These are phyloP conservation scores for Drosophila differens DNA, from an alignment of 2,888 invertebrate species.

Conservation along the genomic window DNA sequence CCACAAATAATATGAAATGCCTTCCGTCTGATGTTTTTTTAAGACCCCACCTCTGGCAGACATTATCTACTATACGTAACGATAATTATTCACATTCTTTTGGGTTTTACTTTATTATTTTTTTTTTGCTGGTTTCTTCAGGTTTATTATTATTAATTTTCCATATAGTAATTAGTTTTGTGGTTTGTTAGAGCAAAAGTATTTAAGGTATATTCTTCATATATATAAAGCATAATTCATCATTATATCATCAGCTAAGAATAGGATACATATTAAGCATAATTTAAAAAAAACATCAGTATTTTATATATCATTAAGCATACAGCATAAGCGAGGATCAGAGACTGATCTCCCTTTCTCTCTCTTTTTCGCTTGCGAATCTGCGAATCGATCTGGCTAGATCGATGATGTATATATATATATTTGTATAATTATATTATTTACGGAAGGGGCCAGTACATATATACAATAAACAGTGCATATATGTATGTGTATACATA, in stretches of 20 bases:
- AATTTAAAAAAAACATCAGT: slow-evolving; percentile 44
- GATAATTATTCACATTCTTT: slow-evolving; percentile 31
- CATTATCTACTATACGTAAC: slow-evolving; percentile 14
- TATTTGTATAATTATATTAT: slow-evolving; percentile 3
- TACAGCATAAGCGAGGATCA: slow-evolving; percentile 13
- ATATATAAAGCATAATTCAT: slow-evolving; percentile 58
- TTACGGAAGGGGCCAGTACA: slow-evolving; percentile 6
- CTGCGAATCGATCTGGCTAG: background rate
- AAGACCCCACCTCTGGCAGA: slow-evolving; percentile 23
- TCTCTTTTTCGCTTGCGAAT: background rate
- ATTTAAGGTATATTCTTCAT: slow-evolving; percentile 30
- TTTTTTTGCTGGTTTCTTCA: slow-evolving; percentile 24
- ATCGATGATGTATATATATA: background rate
- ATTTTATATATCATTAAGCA: slow-evolving; percentile 39
- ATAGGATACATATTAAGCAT: slow-evolving; percentile 44
- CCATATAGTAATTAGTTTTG: slow-evolving; percentile 14
- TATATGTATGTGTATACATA: slow-evolving; percentile 6
- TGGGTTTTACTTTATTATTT: slow-evolving; percentile 4
- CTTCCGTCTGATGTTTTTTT: slow-evolving; percentile 46
- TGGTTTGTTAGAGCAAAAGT: slow-evolving; percentile 36
- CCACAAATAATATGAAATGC: slow-evolving; percentile 8
- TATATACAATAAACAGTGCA: slow-evolving; percentile 8
- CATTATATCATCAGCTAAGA: slow-evolving; percentile 38
- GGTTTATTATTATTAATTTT: slow-evolving; percentile 33
- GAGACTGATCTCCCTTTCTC: background rate